Evolutionary conservation across 2,113 vertebrate genomes (phyloP), one percentile per base, ranked within the genome.

Genomic region (Melierax canorus): DNA sequence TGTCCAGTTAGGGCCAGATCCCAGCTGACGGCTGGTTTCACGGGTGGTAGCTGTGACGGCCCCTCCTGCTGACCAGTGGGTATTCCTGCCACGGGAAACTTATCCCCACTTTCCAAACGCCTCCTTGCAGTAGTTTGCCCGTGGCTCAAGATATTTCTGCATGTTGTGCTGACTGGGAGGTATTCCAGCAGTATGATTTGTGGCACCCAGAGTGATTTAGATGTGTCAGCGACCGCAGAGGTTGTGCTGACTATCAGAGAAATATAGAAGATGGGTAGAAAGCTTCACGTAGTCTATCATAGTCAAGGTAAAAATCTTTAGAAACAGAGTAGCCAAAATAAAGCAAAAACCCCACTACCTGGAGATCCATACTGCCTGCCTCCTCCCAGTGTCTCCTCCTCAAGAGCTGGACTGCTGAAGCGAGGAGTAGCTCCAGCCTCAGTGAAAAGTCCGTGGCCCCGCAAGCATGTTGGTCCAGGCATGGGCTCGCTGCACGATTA

Each of bases 391-490:
- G 34, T 36, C 48, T 80, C 36, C n/a, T 45, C 55, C 48, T 69
- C 48, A 53, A 27, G 43, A 63, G 48, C 22, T 17, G 75, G 43
- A 34, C 38, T 63, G 64, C 27, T 72, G 56, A 92, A 46, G 53
- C 1, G 11, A 56, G 67, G 24, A 86, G 32, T 18, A 46, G 46
- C 12, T 62, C 12, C 58, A 0, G 4, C 11, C 2, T 2, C 43
- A 16, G 18, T 2, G 9, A 77, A 48, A 27, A 51, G 50, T 23
- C 41, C 10, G 0, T n/a, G 43, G 30, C 21, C 46, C 14, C 12
- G 1, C 1, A 0, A 51, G 3, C 1, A 0, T 3, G 12, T 56
- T 4, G 2, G 22, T 46, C 12, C n/a, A 27, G 34, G 10, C 0
- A 0, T 15, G 51, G 38, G 14, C 4, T 80, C 2, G 1, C 56